Percentiles rank a stretch among this genome's conserved stretches.
These are phyloP conservation scores for Taenaris catops DNA, from an alignment of 2,888 invertebrate genomes.

Conservation along the genomic window DNA sequence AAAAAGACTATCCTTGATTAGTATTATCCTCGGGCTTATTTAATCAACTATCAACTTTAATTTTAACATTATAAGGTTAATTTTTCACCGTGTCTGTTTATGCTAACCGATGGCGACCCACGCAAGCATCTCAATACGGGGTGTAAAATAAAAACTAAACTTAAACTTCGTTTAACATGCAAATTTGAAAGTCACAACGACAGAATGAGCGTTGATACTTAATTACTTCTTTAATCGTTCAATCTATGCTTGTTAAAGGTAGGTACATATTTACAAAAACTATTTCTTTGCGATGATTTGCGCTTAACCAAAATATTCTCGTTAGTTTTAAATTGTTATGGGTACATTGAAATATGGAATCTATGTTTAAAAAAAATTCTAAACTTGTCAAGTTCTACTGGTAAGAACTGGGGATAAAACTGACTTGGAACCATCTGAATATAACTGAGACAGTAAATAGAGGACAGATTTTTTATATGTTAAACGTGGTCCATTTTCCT, in stretches of 20 bases:
- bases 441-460: no score
- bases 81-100: slow-evolving; percentile 26
- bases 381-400: no score
- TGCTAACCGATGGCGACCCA: slow-evolving; percentile 50
- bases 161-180: slow-evolving; percentile 79
- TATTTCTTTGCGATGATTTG: no score
- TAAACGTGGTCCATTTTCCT: no score
- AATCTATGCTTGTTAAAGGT: slow-evolving; percentile 58
- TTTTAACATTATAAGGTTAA: slow-evolving; percentile 25
- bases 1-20: slow-evolving; percentile 61
- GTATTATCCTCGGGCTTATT: slow-evolving; percentile 20
- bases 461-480: no score
- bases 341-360: no score
- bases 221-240: slow-evolving; percentile 77
- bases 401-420: no score
- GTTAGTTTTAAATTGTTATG: no score
- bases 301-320: no score
- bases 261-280: slow-evolving; percentile 50
- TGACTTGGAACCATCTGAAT: no score
- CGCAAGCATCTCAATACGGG: slow-evolving; percentile 67
- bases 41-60: slow-evolving; percentile 32
- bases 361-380: no score
- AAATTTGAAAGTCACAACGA: slow-evolving; percentile 76
- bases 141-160: slow-evolving; percentile 68
- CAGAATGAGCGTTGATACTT: slow-evolving; percentile 78